Base-by-base conservation (phyloP, 1,140 invertebrate species). In the Drosophila eugracilis region DNA sequence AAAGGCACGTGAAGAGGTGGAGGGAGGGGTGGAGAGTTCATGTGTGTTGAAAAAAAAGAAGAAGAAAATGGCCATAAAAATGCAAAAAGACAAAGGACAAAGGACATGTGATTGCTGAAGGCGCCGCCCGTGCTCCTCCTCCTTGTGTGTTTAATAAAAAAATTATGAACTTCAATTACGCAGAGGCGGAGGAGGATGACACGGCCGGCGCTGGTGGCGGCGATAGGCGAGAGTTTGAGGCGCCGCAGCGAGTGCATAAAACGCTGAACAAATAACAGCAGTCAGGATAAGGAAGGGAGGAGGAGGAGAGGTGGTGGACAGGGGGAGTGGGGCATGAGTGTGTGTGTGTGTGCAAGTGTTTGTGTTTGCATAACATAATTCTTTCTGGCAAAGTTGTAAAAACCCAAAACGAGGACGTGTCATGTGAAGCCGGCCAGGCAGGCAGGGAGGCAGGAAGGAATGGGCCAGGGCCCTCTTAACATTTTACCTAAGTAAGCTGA, bases 151-250 rank as follows among this genome's bases (percentile, higher is more conserved):
- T 75, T 65, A 75, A 75, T 75, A 75, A 74, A 73, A 74, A 62
- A 74, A 74, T 63, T 74, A 75, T 75, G 71, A 75, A 74, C 71
- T 75, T 75, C 71, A 75, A 75, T 75, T 75, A 75, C 71, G 70
- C 26, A 7, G 14, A 9, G 17, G 30, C 10, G 26, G 4, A 36
- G 15, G 4, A 5, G 12, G 54, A 14, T 32, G 32, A n/a, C n/a
- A n/a, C n/a, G n/a, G n/a, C n/a, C n/a, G n/a, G n/a, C n/a, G n/a
- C n/a, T n/a, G n/a, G n/a, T n/a, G n/a, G 32, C 12, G n/a, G 9
- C 3, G 7, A 2, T 6, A 1, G 14, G 34, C 14, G n/a, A 14
- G 34, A 36, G 34, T 37, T 22, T 42, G 44, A 41, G 59, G 41
- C 28, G 71, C 47, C 53, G 15, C 45, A 54, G 36, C 34, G 58